Base-by-base conservation (phyloP, 2,797 vertebrate genomes). In the Bryconaethiops microstoma region DNA sequence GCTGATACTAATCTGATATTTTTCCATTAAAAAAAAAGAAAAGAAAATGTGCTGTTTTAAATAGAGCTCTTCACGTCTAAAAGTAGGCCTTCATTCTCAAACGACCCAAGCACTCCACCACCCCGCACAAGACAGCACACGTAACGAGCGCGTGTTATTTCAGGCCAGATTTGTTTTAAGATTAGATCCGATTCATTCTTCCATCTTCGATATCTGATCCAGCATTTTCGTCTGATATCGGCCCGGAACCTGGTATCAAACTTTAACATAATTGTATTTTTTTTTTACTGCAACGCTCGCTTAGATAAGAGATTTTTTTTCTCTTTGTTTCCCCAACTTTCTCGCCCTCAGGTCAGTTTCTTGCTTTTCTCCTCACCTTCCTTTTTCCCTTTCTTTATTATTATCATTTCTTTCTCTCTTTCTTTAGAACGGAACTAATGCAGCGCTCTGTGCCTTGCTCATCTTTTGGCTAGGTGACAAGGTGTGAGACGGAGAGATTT, bases 401-500 rank as follows among this genome's bases (percentile, higher is more conserved):
- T 77, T 50, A 25, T 68, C 19, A 29, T 70, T 76, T 52, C 35
- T 35, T 35, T 35, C 35, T 55, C 40, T 80, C 81, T 77, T 79
- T 63, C 84, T 59, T 83, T 81, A 68, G 75, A 92, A 94, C 91
- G 92, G 94, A 94, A 94, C 94, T 94, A 95, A 95, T 93, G 92
- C 93, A 90, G 92, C 93, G 92, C 92, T 92, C 92, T 90, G 92
- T 79, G 82, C 78, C 91, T 91, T 93, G 93, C 94, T 93, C 95
- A 95, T 95, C 94, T 95, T 93, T 87, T 91, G 91, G 90, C 91
- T 91, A 88, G 86, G 89, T 93, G 94, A 95, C 94, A 95, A 91
- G 90, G 91, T 92, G 90, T 90, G 79, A 92, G 92, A 94, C 93
- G 88, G 91, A 93, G 94, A 96, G 96, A 97, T 96, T 97, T 96